A percentile compares a stretch with the other conserved stretches of the same genome.
These are phyloP conservation scores for Fopius arisanus DNA, from an alignment of 1,140 invertebrate species.

Conservation along the genomic window DNA sequence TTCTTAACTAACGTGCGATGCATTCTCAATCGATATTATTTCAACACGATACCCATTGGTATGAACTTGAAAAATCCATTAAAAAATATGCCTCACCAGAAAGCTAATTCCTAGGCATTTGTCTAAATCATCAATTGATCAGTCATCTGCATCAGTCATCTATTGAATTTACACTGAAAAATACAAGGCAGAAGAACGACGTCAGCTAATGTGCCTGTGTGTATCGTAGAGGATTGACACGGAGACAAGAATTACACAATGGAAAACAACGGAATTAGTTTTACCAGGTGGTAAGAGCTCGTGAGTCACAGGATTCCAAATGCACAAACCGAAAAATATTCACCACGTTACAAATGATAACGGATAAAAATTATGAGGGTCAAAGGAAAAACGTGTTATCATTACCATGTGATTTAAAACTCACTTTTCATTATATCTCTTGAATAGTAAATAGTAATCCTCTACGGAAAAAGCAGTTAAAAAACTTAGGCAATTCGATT, in stretches of 20 bases:
- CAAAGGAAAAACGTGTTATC: not conserved
- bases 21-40: constrained; percentile 1
- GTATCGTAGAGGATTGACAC: not conserved
- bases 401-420: not conserved
- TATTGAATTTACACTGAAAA: not conserved
- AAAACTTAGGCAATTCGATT: too few species aligned
- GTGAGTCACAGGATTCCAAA: constrained; percentile 18
- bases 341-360: not conserved
- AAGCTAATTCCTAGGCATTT: not conserved
- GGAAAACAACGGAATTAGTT: constrained; percentile 29
- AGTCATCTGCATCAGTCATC: not conserved
- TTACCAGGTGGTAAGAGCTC: constrained; percentile 5
- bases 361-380: not conserved
- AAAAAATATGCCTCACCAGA: not conserved
- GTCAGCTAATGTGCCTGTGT: not conserved
- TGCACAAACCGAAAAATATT: constrained; percentile 9
- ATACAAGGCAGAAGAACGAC: not conserved
- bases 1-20: constrained; percentile 7
- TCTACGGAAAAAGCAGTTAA: too few species aligned
- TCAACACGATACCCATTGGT: not conserved
- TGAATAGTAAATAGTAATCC: too few species aligned
- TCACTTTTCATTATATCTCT: too few species aligned
- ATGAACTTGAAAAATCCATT: not conserved
- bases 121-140: not conserved
- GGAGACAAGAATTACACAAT: constrained; percentile 29